Evolutionary conservation across 64 coral and sea anemone species (phyloP), one percentile per base, ranked within the genome.

Genomic region (Trachythela sp.): DNA sequence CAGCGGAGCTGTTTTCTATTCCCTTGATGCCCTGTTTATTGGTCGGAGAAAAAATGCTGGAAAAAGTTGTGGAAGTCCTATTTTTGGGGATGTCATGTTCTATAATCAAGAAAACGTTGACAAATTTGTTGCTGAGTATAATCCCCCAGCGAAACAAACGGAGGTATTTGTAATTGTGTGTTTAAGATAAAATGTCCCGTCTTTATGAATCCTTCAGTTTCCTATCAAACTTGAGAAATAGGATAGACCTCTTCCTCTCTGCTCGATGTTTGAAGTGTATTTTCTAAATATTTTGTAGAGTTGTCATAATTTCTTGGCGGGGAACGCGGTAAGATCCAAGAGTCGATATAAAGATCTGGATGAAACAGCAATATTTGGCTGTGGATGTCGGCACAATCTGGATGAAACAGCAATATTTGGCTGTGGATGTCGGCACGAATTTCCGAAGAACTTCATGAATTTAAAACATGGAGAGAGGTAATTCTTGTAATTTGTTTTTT

Each of bases 111-210:
- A 80, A 80, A 80, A 15, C 9, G 75, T 80, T 9, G 75, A 80
- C 75, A 80, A 36, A 17, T 80, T 80, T 80, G 75, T 80, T 35
- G 75, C 31, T 18, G 33, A 36, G 75, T 80, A 80, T 80, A 39
- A 39, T 11, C 31, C 33, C 37, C 75, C 68, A 14, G 68, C 26
- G 22, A 8, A 49, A 15, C 48, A 49, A 20, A 15, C 49, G 13
- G 22, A 52, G 22, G 49, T 20, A 52, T 15, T 52, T 20, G 13
- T 11, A 52, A 20, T 11, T 52, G 49, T 52, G 49, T n/a, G n/a
- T n/a, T n/a, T n/a, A n/a, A n/a, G n/a, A n/a, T n/a, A n/a, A n/a
- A n/a, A n/a, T n/a, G n/a, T n/a, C n/a, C n/a, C n/a, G n/a, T n/a
- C n/a, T n/a, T n/a, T n/a, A n/a, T n/a, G n/a, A n/a, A n/a, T n/a